These are phyloP conservation scores for Burhinus bistriatus DNA, from an alignment of 2,113 vertebrate genomes.

Conservation along the genomic window DNA sequence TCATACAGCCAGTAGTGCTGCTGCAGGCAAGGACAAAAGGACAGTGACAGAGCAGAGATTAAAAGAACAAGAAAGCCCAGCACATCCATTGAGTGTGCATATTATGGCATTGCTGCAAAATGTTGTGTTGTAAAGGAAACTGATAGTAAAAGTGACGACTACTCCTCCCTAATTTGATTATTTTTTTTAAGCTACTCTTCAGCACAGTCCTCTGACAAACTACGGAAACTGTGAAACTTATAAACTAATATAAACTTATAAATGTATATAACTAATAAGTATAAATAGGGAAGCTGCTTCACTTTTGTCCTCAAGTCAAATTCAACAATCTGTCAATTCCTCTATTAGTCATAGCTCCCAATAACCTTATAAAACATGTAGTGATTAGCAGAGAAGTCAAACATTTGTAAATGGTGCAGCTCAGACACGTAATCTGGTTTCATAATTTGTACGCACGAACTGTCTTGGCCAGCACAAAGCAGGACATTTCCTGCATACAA, in stretches of 20 bases:
- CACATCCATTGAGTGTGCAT: rapidly evolving
- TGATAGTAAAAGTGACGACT: not conserved
- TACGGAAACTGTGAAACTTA: not conserved
- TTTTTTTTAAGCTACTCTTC: not conserved
- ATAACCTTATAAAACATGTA: not conserved
- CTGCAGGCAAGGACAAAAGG: not conserved
- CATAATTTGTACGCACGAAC: not conserved
- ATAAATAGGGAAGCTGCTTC: not conserved
- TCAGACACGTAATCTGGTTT: not conserved
- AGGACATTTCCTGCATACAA: not conserved
- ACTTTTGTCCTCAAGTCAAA: not conserved
- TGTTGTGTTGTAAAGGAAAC: not conserved
- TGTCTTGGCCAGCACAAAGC: not conserved
- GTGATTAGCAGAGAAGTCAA: not conserved
- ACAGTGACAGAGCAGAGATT: not conserved
- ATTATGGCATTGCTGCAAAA: not conserved
- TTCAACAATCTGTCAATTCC: not conserved
- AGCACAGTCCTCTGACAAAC: not conserved
- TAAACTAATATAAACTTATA: not conserved
- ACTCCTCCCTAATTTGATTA: not conserved
- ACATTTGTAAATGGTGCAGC: not conserved
- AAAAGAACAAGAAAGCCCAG: not conserved
- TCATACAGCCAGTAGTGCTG: not conserved
- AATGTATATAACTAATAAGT: not conserved
- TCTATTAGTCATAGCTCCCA: not conserved